phyloP scores from a whole-genome alignment of 2,113 vertebrate species.

The Anoplopoma fimbria region DNA sequence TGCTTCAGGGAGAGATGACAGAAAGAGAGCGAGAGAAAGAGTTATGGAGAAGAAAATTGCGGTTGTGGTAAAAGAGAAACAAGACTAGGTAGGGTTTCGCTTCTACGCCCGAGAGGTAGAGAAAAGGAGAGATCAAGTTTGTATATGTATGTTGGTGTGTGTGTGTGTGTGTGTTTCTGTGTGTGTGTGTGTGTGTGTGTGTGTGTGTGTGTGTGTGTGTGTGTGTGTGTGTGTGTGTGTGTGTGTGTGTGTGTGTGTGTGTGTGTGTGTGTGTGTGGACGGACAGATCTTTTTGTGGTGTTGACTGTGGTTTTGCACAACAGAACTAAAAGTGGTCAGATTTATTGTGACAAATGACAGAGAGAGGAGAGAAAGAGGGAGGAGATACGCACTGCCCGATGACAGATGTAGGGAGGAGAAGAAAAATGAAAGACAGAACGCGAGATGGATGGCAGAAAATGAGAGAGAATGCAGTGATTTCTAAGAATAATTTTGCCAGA shows the following conservation, averaged over 20 bases:
- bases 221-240: conserved; percentile 12
- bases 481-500: conserved; percentile 51
- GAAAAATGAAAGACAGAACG: neutral
- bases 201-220: conserved; percentile 9
- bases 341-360: conserved; percentile 62
- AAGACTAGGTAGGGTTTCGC: conserved; percentile 67
- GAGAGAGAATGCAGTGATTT: conserved; percentile 31
- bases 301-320: conserved; percentile 46
- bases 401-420: conserved; percentile 21
- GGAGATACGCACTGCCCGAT: neutral
- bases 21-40: conserved; percentile 52
- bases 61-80: conserved; percentile 71
- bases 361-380: conserved; percentile 30
- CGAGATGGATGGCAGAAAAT: conserved; percentile 28
- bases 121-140: neutral
- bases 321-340: conserved; percentile 45
- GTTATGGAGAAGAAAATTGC: conserved; percentile 68
- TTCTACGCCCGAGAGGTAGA: conserved; percentile 8
- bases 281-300: conserved; percentile 37
- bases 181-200: neutral
- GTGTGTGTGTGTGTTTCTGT: neutral
- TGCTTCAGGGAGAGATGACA: conserved; percentile 56
- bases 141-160: neutral
- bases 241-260: conserved; percentile 7
- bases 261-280: neutral